phyloP scores from a whole-genome alignment of 1,140 invertebrate species.

The Phocides pigmalion region DNA sequence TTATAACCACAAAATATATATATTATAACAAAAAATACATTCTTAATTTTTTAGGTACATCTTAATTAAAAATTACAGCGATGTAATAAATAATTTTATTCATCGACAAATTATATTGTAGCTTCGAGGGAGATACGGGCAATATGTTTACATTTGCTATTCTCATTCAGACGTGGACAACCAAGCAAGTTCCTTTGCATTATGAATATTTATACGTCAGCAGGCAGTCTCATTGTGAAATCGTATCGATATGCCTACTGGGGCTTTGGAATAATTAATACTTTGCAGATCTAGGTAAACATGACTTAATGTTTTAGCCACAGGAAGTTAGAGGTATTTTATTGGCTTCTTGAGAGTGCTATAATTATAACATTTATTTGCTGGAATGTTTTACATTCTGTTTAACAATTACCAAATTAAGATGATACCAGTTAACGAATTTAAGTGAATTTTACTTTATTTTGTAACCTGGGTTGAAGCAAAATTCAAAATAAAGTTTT shows the following conservation, averaged over 20 bases:
- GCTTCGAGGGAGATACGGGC: constrained; percentile 17
- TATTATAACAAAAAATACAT: no score
- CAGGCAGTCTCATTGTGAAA: constrained; percentile 40
- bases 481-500: no score
- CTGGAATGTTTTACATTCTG: no score
- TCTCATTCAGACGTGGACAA: constrained; percentile 23
- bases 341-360: not conserved
- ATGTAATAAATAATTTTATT: constrained; percentile 32
- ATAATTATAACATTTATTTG: no score
- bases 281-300: constrained; percentile 4
- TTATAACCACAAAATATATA: constrained; percentile 19
- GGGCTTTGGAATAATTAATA: constrained; percentile 17
- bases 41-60: constrained; percentile 29
- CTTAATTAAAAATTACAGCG: constrained; percentile 31
- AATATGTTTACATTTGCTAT: constrained; percentile 32
- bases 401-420: no score
- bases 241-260: constrained; percentile 22
- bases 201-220: constrained; percentile 42
- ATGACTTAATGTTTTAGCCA: not conserved
- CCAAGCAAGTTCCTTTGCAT: constrained; percentile 4
- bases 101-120: constrained; percentile 29
- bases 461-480: no score
- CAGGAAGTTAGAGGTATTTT: not conserved
- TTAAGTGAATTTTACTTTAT: no score
- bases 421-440: no score